Conservation (phyloP, 2,113 vertebrate species). For the Antennarius striatus region DNA sequence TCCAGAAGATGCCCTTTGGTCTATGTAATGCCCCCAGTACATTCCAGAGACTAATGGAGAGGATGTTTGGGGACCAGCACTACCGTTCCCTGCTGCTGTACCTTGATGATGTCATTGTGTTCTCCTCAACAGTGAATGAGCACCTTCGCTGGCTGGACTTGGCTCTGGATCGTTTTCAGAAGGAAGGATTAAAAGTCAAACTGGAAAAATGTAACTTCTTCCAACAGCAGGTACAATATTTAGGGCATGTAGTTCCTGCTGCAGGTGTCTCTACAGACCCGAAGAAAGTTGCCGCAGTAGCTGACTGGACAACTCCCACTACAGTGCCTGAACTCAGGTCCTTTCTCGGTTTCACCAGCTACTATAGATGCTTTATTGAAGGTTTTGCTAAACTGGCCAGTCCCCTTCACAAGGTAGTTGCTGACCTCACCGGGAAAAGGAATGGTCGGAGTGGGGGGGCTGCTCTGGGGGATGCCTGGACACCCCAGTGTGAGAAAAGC, state of each 20-base stretch:
- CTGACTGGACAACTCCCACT: neutral
- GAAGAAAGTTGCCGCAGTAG: neutral
- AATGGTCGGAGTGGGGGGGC: too few species aligned
- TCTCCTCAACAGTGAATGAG: neutral
- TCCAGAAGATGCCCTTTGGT: too few species aligned
- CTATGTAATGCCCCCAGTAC: neutral
- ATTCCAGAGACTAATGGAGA: neutral
- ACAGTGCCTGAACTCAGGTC: neutral
- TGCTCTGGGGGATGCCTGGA: too few species aligned
- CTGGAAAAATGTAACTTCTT: neutral
- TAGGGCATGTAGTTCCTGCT: neutral
- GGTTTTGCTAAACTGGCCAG: neutral
- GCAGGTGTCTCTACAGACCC: slow-evolving; percentile 2
- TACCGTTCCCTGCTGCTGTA: neutral
- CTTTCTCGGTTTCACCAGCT: neutral
- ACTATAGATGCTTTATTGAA: neutral
- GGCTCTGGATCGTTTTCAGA: neutral
- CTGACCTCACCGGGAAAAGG: too few species aligned
- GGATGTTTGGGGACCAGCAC: neutral
- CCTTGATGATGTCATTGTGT: neutral
- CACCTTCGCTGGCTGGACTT: neutral
- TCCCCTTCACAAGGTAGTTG: neutral
- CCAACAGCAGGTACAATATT: neutral
- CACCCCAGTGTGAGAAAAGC: too few species aligned
- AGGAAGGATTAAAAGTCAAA: neutral